A percentile compares a stretch with the other conserved stretches of the same genome.
These are phyloP conservation scores for Ctenicera cuprea DNA, from an alignment of 2,888 invertebrate genomes.

Conservation along the genomic window DNA sequence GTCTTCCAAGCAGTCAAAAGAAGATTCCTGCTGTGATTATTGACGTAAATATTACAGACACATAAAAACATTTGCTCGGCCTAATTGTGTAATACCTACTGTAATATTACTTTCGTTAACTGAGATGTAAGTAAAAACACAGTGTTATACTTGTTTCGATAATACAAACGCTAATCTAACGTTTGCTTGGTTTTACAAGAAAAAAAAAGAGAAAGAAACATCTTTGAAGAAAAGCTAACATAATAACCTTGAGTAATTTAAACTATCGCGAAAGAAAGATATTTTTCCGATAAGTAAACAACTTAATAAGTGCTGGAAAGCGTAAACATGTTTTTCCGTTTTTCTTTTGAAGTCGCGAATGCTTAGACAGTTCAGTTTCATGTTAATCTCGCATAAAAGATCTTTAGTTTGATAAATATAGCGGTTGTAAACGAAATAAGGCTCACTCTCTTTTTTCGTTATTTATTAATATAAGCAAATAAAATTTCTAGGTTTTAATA, in stretches of 20 bases:
- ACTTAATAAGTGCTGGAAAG: slow-evolving; percentile 28
- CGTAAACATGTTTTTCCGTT: slow-evolving; percentile 35
- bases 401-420: background rate
- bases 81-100: too few species aligned
- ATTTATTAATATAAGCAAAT: too few species aligned
- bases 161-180: background rate
- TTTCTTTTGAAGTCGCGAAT: background rate
- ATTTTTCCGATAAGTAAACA: slow-evolving; percentile 31
- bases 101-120: background rate
- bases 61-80: too few species aligned
- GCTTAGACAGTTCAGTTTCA: background rate
- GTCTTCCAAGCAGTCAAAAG: too few species aligned
- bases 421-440: too few species aligned
- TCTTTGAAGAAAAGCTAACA: background rate
- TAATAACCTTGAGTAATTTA: slow-evolving; percentile 29
- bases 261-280: slow-evolving; percentile 10
- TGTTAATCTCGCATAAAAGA: background rate
- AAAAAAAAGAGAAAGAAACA: background rate
- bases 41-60: too few species aligned
- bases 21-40: too few species aligned
- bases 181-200: background rate
- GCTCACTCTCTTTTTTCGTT: too few species aligned
- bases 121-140: background rate
- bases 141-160: background rate
- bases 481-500: too few species aligned